Conservation (phyloP, 2,888 invertebrate species). For the Drosophila antonietae region DNA sequence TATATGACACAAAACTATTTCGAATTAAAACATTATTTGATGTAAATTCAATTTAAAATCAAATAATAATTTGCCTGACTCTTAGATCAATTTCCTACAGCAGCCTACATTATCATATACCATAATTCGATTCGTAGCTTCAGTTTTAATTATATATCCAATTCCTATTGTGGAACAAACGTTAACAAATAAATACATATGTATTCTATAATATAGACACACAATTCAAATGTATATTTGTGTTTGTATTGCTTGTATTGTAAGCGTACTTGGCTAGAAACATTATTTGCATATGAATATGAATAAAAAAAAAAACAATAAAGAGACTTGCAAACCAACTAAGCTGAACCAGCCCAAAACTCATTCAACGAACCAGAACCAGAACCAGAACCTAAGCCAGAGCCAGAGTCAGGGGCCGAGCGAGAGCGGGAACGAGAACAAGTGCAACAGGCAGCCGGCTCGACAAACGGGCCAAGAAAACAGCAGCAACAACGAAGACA, state of each 20-base stretch:
- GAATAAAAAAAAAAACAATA: conserved; percentile 14
- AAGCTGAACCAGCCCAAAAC: conserved; percentile 41
- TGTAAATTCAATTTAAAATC: neutral
- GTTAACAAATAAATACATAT: neutral
- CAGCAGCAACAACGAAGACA: conserved; percentile 27
- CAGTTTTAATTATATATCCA: neutral
- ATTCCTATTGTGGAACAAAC: neutral
- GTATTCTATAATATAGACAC: neutral
- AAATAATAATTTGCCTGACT: neutral
- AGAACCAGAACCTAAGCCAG: conserved; percentile 14
- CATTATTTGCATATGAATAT: conserved; percentile 53
- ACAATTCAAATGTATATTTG: neutral
- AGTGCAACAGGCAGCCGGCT: conserved; percentile 57
- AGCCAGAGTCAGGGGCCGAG: conserved; percentile 15
- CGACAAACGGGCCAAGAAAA: conserved; percentile 53
- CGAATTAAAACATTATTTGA: neutral
- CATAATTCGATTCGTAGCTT: neutral
- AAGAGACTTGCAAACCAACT: conserved; percentile 30
- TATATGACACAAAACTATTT: neutral
- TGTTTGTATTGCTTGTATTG: neutral
- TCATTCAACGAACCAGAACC: conserved; percentile 38
- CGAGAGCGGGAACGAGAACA: conserved; percentile 36
- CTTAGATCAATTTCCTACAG: neutral
- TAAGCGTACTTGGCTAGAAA: neutral
- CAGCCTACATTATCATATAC: neutral